Conservation (phyloP, 2,888 invertebrate species). For the Thera britannica region DNA sequence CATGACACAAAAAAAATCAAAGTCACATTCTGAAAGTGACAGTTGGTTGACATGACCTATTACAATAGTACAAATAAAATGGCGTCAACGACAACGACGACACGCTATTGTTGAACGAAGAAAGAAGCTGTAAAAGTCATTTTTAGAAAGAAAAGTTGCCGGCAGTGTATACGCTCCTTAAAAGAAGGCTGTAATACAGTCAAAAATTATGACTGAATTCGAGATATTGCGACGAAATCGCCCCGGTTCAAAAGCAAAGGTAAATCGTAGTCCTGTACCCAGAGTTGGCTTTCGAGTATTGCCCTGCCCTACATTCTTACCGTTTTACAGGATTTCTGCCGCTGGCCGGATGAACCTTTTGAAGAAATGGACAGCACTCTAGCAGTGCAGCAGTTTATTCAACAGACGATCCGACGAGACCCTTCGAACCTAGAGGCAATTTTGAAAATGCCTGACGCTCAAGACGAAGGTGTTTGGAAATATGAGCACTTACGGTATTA, state of each 20-base stretch:
- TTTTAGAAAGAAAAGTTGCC: no score
- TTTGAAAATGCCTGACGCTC: constrained; percentile 97
- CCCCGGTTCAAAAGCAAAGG: constrained; percentile 96
- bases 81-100: not conserved
- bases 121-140: no score
- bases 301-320: not conserved
- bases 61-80: not conserved
- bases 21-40: no score
- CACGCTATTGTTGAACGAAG: no score
- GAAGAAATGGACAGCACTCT: constrained; percentile 99
- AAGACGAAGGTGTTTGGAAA: constrained; percentile 99
- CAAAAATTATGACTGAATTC: constrained; percentile 89
- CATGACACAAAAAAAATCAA: no score
- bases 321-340: constrained; percentile 93
- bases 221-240: constrained; percentile 93
- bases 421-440: constrained; percentile 97
- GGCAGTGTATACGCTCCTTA: not conserved
- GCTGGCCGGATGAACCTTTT: constrained; percentile 99
- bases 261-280: constrained; percentile 52
- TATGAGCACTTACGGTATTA: constrained; percentile 96
- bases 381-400: constrained; percentile 99
- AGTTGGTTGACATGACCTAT: no score
- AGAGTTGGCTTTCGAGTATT: not conserved
- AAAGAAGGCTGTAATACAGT: not conserved
- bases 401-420: constrained; percentile 97